Conservation (phyloP, 2,797 vertebrate genomes). For the Sitta carolinensis region DNA sequence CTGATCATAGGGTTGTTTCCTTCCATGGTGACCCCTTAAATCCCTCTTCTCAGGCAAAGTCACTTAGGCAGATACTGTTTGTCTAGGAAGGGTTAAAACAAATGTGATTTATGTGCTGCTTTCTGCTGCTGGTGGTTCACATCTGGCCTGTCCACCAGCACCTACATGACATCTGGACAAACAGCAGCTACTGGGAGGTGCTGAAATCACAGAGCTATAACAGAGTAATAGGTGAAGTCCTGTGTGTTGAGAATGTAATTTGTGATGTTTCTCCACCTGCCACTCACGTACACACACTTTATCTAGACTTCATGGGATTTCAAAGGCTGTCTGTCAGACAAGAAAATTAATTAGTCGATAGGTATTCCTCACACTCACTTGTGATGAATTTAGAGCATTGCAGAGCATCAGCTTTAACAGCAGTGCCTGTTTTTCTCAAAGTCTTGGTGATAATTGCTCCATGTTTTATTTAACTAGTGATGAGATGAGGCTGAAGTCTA, state of each 20-base stretch:
- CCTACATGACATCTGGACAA: neutral
- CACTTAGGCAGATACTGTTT: neutral
- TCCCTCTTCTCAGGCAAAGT: neutral
- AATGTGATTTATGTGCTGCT: neutral
- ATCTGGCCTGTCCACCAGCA: neutral
- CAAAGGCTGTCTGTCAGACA: constrained; percentile 5
- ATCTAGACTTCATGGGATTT: neutral
- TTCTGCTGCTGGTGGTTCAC: neutral
- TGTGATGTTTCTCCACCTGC: neutral
- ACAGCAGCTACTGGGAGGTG: neutral
- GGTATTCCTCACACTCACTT: neutral
- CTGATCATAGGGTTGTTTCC: neutral
- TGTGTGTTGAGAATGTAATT: neutral
- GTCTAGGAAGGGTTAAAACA: neutral
- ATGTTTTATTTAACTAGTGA: neutral
- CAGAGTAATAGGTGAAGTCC: neutral
- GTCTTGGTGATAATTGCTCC: neutral
- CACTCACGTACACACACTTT: neutral
- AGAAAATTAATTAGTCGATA: constrained; percentile 14
- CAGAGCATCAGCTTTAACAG: neutral
- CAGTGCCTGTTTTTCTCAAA: neutral
- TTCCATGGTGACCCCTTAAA: neutral
- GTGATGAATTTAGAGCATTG: neutral
- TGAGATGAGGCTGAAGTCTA: neutral
- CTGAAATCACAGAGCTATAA: neutral